Evolutionary conservation across 2,888 invertebrate genomes (phyloP), one percentile per base, ranked within the genome.

Genomic region (Scaptomyza reducta): DNA sequence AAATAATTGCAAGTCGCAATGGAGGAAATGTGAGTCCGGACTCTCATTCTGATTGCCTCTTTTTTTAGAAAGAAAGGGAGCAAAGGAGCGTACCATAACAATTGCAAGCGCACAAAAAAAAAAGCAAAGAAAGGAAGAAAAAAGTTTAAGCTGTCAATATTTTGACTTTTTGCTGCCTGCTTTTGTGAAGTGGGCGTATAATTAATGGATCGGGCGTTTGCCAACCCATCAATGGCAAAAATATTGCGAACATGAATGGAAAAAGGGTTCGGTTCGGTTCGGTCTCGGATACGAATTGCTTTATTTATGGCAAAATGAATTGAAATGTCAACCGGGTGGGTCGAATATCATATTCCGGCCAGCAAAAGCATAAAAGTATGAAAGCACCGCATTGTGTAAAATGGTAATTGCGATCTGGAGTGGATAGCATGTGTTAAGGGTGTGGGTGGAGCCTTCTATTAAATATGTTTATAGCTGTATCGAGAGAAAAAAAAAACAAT

Each of bases 61-160:
- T 25, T 35, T 22, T 22, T 22, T 22, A 55, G 35, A 14, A 16
- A 6, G 7, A 35, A 14, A 22, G 33, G 18, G 18, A 22, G 16
- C 16, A 18, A 16, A 16, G 9, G 16, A 56, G 58, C 56, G 22
- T 18, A 35, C 7, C 55, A 65, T 67, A 74, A 71, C 79, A 81
- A 79, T 81, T 76, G 84, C 54, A 55, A 53, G 45, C 53, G 42
- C 22, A 38, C 7, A 14, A 29, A 51, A 45, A 51, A 41, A 18
- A 29, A 44, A 54, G 42, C 29, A 58, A 50, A 42, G 58, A 55
- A 45, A 54, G 53, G 49, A 64, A 62, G 31, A 47, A 47, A 35
- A 72, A 85, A 81, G 76, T 89, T 79, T 68, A 87, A 87, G 88
- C 89, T 87, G 88, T 89, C 89, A 89, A 89, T 89, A 89, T 89